A percentile compares a stretch with the other conserved stretches of the same genome.
These are phyloP conservation scores for Agelastica alni DNA, from an alignment of 2,888 invertebrate genomes.

Conservation along the genomic window DNA sequence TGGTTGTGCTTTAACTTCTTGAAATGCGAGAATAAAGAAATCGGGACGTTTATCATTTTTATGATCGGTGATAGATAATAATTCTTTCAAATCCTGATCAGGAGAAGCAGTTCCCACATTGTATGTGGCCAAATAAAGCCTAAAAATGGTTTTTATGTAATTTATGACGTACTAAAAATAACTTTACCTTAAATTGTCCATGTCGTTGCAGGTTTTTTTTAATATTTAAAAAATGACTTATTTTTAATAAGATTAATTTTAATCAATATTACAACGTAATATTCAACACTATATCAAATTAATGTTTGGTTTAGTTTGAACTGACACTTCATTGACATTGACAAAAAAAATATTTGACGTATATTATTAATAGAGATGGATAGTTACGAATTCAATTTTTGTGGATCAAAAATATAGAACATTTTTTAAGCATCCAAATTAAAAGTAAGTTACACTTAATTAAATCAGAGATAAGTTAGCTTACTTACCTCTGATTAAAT, in stretches of 20 bases:
- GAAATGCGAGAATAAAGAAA: constrained; percentile 82
- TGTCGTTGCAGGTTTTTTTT: background rate
- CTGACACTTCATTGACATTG: background rate
- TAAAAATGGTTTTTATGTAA: constrained; percentile 52
- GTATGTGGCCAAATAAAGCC: constrained; percentile 84
- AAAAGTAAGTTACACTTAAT: no score
- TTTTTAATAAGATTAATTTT: constrained; percentile 8
- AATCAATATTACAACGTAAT: constrained; percentile 11
- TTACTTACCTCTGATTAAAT: no score
- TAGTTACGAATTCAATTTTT: no score
- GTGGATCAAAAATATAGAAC: no score
- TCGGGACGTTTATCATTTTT: constrained; percentile 75
- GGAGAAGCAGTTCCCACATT: constrained; percentile 86
- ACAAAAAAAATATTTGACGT: no score
- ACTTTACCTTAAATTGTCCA: constrained; percentile 19
- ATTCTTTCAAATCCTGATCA: constrained; percentile 69
- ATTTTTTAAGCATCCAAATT: no score
- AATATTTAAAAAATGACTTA: background rate
- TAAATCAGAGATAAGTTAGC: no score
- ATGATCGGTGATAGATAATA: constrained; percentile 63
- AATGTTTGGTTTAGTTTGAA: no score
- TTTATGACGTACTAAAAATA: background rate
- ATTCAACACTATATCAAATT: no score
- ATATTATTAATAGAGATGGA: no score
- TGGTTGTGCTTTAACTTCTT: constrained; percentile 88